Base-by-base conservation (phyloP, 64 coral and sea anemone genomes). In the Trachythela sp. region DNA sequence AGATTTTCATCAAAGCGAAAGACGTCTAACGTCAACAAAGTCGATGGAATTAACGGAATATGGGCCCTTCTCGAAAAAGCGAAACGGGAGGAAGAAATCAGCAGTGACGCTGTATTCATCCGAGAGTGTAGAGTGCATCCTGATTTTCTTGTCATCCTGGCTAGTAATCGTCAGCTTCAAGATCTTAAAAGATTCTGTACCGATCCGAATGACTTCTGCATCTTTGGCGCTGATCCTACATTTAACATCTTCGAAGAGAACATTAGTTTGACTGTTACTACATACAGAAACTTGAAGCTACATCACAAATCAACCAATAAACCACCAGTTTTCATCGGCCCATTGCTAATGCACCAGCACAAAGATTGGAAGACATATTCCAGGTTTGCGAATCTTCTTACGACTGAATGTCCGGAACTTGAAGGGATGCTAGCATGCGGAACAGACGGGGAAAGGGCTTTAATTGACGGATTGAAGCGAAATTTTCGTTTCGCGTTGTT, bases 41-140 rank as follows among this genome's bases (percentile, higher is more conserved):
- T 7, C 8, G 8, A 70, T 6, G 20, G 30, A 70, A 22, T 70
- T 32, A 70, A 70, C 24, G 64, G 30, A n/a, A n/a, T n/a, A n/a
- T n/a, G n/a, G n/a, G n/a, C n/a, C n/a, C n/a, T n/a, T n/a, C n/a
- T n/a, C n/a, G 64, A 70, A 32, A 70, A 70, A n/a, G 64, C 24
- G 64, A 70, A 32, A 32, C 18, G 8, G 5, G 64, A 70, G 24
- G 64, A 70, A 70, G 64, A 70, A 32, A 32, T 9, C 20, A 7
- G 64, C 64, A 7, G 8, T 9, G 64, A 32, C 18, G 8, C 64
- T 26, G 64, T 32, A 22, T 70, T 70, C 24, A 32, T 70, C 30
- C 24, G 64, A 70, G 64, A 70, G 24, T 70, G 64, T 70, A 70
- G 64, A 70, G 30, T 70, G 18, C 64, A 70, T 70, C 64, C 64